Evolutionary conservation across 30 jellyfish, hydroid and myxozoan genomes (phyloP).

Genomic region (Chrysaora quinquecirrha): DNA sequence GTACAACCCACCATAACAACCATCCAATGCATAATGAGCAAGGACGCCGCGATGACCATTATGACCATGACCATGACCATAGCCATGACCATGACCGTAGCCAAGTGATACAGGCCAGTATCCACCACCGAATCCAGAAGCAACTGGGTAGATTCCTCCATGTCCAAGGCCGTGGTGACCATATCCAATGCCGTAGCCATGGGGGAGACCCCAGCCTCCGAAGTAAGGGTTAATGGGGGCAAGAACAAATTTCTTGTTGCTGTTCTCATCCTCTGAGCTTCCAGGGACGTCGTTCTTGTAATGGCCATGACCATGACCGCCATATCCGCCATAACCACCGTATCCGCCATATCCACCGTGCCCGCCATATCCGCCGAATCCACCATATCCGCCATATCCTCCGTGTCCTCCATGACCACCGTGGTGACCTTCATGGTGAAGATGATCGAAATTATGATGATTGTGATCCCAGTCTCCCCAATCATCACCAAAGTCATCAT

Average conservation of each 20-base stretch:
- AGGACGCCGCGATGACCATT: constrained; percentile 67
- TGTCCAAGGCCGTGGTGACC: constrained; percentile 45
- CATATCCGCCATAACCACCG: constrained; percentile 71
- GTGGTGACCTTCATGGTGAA: constrained; percentile 67
- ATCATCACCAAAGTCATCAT: constrained; percentile 97
- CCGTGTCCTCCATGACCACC: constrained; percentile 72
- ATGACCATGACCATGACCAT: constrained; percentile 73
- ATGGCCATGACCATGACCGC: constrained; percentile 73
- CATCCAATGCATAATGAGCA: constrained; percentile 53
- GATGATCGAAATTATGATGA: constrained; percentile 85
- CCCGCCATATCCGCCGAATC: constrained; percentile 65
- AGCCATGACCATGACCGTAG: constrained; percentile 56
- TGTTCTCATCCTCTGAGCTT: constrained; percentile 21
- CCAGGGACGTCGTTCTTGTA: constrained; percentile 71
- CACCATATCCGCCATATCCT: constrained; percentile 69
- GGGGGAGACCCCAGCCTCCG: constrained; percentile 58
- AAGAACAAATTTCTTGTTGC: constrained; percentile 44
- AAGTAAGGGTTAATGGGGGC: constrained; percentile 60
- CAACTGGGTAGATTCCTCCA: constrained; percentile 15
- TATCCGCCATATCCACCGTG: constrained; percentile 68
- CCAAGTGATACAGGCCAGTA: constrained; percentile 49
- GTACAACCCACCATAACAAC: constrained; percentile 63
- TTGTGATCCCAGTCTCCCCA: constrained; percentile 99
- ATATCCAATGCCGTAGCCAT: constrained; percentile 27
- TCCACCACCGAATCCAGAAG: constrained; percentile 52